Percentiles rank a stretch among this genome's conserved stretches.
These are phyloP conservation scores for Psephotus haematonotus DNA, from an alignment of 2,113 vertebrate genomes.

Conservation along the genomic window DNA sequence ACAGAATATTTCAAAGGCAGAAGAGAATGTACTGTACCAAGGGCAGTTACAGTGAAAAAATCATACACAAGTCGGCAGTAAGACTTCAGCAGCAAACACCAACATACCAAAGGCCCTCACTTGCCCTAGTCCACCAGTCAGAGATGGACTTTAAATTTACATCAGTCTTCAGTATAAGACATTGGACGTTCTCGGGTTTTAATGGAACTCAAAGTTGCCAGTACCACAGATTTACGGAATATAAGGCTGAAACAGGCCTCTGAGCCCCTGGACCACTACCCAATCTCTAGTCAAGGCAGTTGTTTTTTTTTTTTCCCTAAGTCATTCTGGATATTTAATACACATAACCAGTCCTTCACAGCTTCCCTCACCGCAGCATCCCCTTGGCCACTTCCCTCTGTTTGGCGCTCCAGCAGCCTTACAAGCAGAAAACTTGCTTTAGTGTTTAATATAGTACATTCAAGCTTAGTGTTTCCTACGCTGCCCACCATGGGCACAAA, in stretches of 20 bases:
- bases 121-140: not conserved
- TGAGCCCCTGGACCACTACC: not conserved
- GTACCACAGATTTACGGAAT: not conserved
- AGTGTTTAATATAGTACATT: not conserved
- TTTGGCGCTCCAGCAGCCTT: not conserved
- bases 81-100: not conserved
- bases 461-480: not conserved
- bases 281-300: not conserved
- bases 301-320: not conserved
- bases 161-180: not conserved
- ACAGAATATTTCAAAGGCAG: not conserved
- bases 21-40: not conserved
- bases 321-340: not conserved
- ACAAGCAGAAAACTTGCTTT: not conserved
- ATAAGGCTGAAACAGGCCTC: not conserved
- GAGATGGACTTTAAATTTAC: not conserved
- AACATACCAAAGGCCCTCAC: accelerated
- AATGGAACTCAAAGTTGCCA: not conserved
- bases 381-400: not conserved
- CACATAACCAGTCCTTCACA: not conserved
- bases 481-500: not conserved
- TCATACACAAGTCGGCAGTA: not conserved
- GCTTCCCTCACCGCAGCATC: not conserved
- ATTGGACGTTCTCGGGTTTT: not conserved
- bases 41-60: not conserved